phyloP scores from a whole-genome alignment of 2,888 invertebrate genomes.

The Eremobia ochroleuca region DNA sequence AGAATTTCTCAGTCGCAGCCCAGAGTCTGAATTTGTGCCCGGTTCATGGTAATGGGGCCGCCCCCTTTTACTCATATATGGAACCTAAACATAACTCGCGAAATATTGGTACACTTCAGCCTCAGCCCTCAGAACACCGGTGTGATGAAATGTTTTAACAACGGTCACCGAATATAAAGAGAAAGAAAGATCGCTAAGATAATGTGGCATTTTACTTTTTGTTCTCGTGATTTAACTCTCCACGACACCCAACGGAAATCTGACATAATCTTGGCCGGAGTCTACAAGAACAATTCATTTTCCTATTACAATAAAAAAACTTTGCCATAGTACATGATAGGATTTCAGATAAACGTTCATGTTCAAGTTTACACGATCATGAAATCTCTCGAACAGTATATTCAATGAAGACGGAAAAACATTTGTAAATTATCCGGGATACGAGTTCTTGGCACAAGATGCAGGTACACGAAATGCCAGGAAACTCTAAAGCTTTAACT shows the following conservation, averaged over 20 bases:
- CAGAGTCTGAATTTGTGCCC: background rate
- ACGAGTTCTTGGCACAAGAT: constrained; percentile 51
- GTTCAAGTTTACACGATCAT: constrained; percentile 57
- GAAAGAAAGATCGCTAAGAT: background rate
- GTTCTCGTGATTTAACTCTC: constrained; percentile 14
- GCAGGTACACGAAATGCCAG: constrained; percentile 47
- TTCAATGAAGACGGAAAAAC: constrained; percentile 51
- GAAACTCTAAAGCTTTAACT: constrained; percentile 18
- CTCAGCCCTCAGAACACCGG: background rate
- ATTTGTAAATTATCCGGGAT: constrained; percentile 53
- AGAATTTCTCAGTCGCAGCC: too few relatives aligned
- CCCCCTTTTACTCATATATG: background rate
- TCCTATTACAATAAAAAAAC: constrained; percentile 43
- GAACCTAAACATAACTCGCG: background rate
- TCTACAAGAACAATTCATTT: constrained; percentile 40
- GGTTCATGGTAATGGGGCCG: background rate
- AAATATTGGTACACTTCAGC: background rate
- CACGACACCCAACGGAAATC: constrained; percentile 25
- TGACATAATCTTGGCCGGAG: constrained; percentile 37
- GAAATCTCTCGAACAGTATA: constrained; percentile 54
- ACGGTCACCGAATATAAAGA: background rate
- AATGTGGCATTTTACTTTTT: constrained; percentile 14
- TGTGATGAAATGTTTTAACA: background rate
- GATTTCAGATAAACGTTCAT: constrained; percentile 50
- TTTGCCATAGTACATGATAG: constrained; percentile 33